Conservation (phyloP, 2,113 vertebrate genomes). For the Hippocampus guttulatus region DNA sequence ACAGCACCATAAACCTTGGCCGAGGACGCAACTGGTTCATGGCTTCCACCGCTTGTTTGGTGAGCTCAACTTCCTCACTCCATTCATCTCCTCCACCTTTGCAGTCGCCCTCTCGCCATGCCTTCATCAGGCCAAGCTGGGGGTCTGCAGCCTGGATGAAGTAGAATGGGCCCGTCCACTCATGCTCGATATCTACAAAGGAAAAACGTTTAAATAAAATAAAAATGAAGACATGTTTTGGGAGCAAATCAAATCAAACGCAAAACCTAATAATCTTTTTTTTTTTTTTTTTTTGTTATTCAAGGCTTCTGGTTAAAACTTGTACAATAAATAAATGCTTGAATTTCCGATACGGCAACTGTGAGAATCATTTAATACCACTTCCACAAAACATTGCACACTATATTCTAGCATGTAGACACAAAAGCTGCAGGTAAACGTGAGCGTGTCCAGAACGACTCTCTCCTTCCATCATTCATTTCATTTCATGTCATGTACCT, state of each 20-base stretch:
- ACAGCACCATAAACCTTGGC: slow-evolving; percentile 87
- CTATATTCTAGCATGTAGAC: not conserved
- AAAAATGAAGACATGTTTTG: not conserved
- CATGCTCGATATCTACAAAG: slow-evolving; percentile 74
- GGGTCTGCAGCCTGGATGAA: slow-evolving; percentile 93
- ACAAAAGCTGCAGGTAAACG: slow-evolving; percentile 18
- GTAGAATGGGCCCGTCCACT: slow-evolving; percentile 88
- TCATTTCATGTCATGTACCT: not conserved
- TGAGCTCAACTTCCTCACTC: slow-evolving; percentile 83
- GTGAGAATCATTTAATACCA: too few species aligned
- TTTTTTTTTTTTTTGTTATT: too few species aligned
- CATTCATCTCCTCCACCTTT: slow-evolving; percentile 83
- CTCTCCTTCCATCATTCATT: too few species aligned
- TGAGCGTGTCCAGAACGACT: not conserved
- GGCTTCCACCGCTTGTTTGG: slow-evolving; percentile 80
- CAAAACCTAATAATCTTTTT: too few species aligned
- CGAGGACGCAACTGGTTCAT: slow-evolving; percentile 81
- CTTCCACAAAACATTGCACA: not conserved
- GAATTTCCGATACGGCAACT: too few species aligned
- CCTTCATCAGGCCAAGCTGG: slow-evolving; percentile 93
- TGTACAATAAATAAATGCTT: not conserved
- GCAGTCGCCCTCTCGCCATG: slow-evolving; percentile 81
- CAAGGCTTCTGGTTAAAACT: too few species aligned
- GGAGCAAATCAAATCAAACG: not conserved
- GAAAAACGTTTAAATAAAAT: not conserved